Evolutionary conservation across 2,113 vertebrate genomes (phyloP).

Genomic region (Triplophysa siluroides): DNA sequence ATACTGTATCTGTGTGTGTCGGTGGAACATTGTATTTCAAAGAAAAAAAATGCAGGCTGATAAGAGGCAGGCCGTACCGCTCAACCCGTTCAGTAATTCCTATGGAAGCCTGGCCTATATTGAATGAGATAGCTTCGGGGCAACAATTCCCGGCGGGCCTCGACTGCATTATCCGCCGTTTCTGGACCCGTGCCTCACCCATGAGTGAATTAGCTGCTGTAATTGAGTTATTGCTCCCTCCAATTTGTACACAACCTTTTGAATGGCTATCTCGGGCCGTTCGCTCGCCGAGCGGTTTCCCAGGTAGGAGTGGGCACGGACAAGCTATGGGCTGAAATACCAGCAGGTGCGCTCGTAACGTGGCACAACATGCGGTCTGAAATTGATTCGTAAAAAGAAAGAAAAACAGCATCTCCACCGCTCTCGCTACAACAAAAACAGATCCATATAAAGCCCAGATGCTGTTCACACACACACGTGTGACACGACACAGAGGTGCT

Average conservation of each 20-base stretch:
- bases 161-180: conserved; percentile 75
- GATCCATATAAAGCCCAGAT: not conserved
- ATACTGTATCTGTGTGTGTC: conserved; percentile 3
- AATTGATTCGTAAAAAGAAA: conserved; percentile 5
- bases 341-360: conserved; percentile 36
- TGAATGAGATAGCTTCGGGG: conserved; percentile 75
- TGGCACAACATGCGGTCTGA: conserved; percentile 5
- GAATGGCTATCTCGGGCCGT: conserved; percentile 66
- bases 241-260: conserved; percentile 75
- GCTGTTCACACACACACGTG: not conserved
- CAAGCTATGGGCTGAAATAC: conserved; percentile 25
- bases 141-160: conserved; percentile 74
- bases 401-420: not conserved
- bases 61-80: conserved; percentile 66
- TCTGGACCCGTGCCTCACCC: conserved; percentile 71
- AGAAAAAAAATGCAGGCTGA: conserved; percentile 63
- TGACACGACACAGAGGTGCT: not conserved
- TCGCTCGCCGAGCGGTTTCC: conserved; percentile 59
- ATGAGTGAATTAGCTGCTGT: conserved; percentile 77
- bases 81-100: conserved; percentile 69
- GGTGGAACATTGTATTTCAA: conserved; percentile 58
- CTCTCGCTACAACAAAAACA: not conserved
- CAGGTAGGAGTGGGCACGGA: conserved; percentile 25
- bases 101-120: conserved; percentile 69
- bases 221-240: conserved; percentile 78